phyloP scores from a whole-genome alignment of 2,888 invertebrate species.

The Pteria penguin region DNA sequence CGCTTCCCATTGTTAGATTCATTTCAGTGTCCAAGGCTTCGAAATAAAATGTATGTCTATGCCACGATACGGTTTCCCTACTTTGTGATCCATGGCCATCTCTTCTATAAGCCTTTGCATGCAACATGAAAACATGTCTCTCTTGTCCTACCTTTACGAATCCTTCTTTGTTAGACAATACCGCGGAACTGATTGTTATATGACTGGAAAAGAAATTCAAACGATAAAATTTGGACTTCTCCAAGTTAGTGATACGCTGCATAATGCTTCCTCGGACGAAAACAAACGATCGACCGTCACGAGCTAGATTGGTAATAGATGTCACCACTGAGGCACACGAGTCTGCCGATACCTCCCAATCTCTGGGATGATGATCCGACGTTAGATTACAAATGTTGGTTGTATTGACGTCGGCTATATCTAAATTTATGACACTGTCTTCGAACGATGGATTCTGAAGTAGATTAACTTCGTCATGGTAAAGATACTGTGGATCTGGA shows the following conservation, averaged over 20 bases:
- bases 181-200: conserved; percentile 24
- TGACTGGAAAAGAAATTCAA: conserved; percentile 37
- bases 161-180: conserved; percentile 39
- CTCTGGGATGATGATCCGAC: conserved; percentile 16
- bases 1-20: conserved; percentile 32
- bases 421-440: background rate
- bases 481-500: conserved; percentile 39
- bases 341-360: conserved; percentile 6
- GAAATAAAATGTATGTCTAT: conserved; percentile 38
- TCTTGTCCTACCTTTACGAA: conserved; percentile 34
- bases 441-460: conserved; percentile 54
- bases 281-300: conserved; percentile 36
- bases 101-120: conserved; percentile 40
- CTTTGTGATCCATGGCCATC: conserved; percentile 25
- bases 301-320: conserved; percentile 33
- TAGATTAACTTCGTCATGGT: conserved; percentile 43
- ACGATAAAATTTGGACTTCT: conserved; percentile 24
- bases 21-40: background rate
- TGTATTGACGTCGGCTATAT: conserved; percentile 4
- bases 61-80: conserved; percentile 39
- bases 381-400: conserved; percentile 35
- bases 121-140: conserved; percentile 39
- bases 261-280: conserved; percentile 37
- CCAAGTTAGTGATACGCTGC: conserved; percentile 21
- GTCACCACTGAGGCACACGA: conserved; percentile 20